Evolutionary conservation across 2,888 invertebrate genomes (phyloP).

Genomic region (Hypolimnas misippus): DNA sequence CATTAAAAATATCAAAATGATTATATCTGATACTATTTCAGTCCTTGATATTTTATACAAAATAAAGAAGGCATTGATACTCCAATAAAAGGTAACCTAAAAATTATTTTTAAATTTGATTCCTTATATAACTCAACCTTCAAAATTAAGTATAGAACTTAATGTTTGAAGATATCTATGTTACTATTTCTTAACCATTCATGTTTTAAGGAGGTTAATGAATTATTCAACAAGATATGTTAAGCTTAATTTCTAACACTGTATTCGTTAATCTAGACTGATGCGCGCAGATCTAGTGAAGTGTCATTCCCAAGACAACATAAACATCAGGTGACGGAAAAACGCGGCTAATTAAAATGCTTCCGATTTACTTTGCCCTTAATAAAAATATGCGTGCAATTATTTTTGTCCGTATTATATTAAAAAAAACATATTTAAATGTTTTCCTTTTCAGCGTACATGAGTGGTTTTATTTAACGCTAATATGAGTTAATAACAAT

Average conservation of each 20-base stretch:
- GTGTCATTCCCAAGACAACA: constrained; percentile 77
- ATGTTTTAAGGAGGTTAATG: no score
- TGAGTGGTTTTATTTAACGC: constrained; percentile 14
- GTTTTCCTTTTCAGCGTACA: constrained; percentile 3
- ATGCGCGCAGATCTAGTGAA: constrained; percentile 62
- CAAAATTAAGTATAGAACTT: no score
- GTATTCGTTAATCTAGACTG: constrained; percentile 45
- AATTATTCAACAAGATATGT: not conserved
- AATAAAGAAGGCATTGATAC: no score
- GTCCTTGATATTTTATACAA: no score
- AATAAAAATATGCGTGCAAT: constrained; percentile 6
- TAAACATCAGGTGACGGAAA: constrained; percentile 67
- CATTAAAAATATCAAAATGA: no score
- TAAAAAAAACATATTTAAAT: not conserved
- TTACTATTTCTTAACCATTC: no score
- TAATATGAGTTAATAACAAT: constrained; percentile 17
- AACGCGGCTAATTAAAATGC: constrained; percentile 36
- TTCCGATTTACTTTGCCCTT: constrained; percentile 27
- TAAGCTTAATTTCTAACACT: constrained; percentile 13
- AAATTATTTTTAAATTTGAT: no score
- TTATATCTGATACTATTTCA: no score
- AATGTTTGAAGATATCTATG: no score
- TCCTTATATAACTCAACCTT: no score
- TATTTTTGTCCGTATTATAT: not conserved
- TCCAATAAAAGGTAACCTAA: no score